Conservation (phyloP, 2,888 invertebrate genomes). For the Dasysyrphus tricinctus region DNA sequence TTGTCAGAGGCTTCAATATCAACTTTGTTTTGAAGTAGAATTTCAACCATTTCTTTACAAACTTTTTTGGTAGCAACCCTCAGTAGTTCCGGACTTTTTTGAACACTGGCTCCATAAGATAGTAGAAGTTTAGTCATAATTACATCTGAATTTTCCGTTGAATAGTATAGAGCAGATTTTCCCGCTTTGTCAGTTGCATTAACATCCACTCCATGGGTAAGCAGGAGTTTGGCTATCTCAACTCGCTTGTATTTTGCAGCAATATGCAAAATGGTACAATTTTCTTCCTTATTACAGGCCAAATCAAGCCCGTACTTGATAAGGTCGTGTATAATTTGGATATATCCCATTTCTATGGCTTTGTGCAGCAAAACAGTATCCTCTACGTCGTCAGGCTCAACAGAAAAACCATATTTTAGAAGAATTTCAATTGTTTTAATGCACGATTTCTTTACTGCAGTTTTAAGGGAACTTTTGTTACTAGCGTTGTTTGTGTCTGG, state of each 20-base stretch:
- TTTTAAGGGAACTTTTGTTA: neutral
- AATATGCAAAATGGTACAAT: neutral
- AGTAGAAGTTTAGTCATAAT: neutral
- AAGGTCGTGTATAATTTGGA: neutral
- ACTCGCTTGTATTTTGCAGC: neutral
- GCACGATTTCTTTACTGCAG: neutral
- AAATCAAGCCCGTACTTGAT: neutral
- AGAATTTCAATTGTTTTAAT: neutral
- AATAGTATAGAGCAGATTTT: neutral
- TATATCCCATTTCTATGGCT: neutral
- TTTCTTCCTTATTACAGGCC: neutral
- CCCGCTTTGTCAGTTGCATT: neutral
- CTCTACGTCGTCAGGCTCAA: neutral
- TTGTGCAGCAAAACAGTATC: neutral
- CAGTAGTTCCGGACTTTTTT: neutral
- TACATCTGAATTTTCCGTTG: neutral
- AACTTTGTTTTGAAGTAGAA: neutral
- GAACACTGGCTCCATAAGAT: neutral
- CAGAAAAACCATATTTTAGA: neutral
- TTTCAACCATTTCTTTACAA: slow-evolving; percentile 3
- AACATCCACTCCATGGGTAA: neutral
- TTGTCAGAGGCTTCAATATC: slow-evolving; percentile 4
- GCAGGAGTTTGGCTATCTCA: neutral
- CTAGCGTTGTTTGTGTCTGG: neutral
- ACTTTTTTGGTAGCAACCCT: neutral